Base-by-base conservation (phyloP, 2,797 vertebrate species). In the Gadopsis bispinosus region DNA sequence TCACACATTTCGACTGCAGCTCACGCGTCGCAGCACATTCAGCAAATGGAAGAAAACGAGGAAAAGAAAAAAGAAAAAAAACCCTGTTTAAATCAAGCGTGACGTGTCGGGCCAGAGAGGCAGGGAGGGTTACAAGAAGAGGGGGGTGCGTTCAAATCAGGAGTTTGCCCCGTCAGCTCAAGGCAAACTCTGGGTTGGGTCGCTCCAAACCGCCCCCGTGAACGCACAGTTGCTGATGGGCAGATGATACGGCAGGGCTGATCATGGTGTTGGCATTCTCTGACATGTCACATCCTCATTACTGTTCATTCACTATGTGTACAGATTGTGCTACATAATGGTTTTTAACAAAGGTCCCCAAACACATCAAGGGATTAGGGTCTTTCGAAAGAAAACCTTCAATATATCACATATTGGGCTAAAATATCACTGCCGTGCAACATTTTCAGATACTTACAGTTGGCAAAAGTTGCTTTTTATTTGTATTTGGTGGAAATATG, bases 1-100 rank as follows among this genome's bases (percentile, higher is more conserved):
- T 91, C 90, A 90, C 77, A 80, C 89, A 76, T 80, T 89, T 89
- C 80, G 83, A 76, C 81, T 53, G 64, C 87, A 85, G 80, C 83
- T 84, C 81, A 22, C 77, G 87, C 79, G 80, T 89, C 48, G 39
- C 71, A 77, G 85, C 78, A 26, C 81, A 80, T 91, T 93, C 81
- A 82, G 89, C 81, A 92, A 83, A 69, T 29, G 68, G 61, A 73
- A 64, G 74, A 26, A 61, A 26, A 26, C 1, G 13, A 16, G 29
- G 7, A 4, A 14, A 78, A 50, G 43, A 50, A 69, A 65, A 37
- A 4, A 4, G 12, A 78, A 45, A 47, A 50, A 66, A 65, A 37
- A 1, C 5, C 5, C 17, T 61, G 59, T 74, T 75, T 65, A 71
- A 87, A 84, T 88, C 72, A 83, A 84, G 83, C 22, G 26, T 85